These are phyloP conservation scores for Polydrusus tereticollis DNA, from an alignment of 2,888 invertebrate genomes.

Conservation along the genomic window DNA sequence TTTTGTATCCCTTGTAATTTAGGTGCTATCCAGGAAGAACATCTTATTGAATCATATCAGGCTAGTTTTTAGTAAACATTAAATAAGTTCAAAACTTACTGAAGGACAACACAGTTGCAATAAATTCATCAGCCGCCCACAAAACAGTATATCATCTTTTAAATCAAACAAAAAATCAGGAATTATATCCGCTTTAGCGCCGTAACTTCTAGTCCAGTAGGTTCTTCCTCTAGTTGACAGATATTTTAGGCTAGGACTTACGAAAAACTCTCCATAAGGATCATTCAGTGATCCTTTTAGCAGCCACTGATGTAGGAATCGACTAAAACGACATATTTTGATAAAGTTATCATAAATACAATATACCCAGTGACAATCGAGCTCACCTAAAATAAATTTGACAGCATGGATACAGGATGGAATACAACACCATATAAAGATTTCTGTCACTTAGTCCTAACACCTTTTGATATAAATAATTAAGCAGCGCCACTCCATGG, in stretches of 20 bases:
- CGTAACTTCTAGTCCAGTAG: slow-evolving; percentile 78
- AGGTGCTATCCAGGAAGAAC: no score
- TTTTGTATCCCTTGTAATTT: no score
- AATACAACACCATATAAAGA: slow-evolving; percentile 71
- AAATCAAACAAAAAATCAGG: slow-evolving; percentile 78
- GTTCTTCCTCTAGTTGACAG: slow-evolving; percentile 74
- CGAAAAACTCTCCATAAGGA: slow-evolving; percentile 86
- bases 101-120: slow-evolving; percentile 78
- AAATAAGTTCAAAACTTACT: slow-evolving; percentile 67
- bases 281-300: slow-evolving; percentile 88
- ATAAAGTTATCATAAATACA: not conserved
- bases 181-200: slow-evolving; percentile 69
- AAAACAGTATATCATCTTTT: slow-evolving; percentile 76
- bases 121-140: slow-evolving; percentile 81
- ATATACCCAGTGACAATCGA: not conserved
- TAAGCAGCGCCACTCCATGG: slow-evolving; percentile 73
- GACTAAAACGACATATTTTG: slow-evolving; percentile 59
- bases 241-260: slow-evolving; percentile 77
- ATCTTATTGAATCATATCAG: no score
- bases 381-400: slow-evolving; percentile 64
- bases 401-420: slow-evolving; percentile 64
- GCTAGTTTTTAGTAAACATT: no score
- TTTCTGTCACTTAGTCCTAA: slow-evolving; percentile 71
- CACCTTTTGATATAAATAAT: slow-evolving; percentile 76
- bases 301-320: slow-evolving; percentile 86